Base-by-base conservation (phyloP, 2,888 invertebrate genomes). In the Drosophila phalerata region DNA sequence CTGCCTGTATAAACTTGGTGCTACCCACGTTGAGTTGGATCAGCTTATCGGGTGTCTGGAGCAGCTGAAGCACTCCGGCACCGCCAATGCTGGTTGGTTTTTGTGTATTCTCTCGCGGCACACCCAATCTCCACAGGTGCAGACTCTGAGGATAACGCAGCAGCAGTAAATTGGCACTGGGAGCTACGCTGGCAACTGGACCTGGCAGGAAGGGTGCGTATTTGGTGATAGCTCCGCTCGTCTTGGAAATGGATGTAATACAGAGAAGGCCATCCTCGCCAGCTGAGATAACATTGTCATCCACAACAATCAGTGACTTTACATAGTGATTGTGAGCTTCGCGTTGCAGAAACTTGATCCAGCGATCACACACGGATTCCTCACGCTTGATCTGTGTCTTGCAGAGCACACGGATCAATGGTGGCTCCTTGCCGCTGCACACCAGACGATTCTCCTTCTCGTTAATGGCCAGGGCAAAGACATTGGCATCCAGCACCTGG, bases 271-370 rank as follows among this genome's bases (percentile, higher is more conserved):
- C 96, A 92, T 97, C 97, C 38, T 96, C 93, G 17, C 97, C 98
- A 67, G 96, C 97, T 0, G 98, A 97, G 81, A 96, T 94, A 17
- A 98, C 93, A 87, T 94, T 94, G 28, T 79, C 81, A 10, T 94
- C 94, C 53, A 94, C 93, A 40, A 96, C 93, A 2, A 94, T 93
- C 55, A 98, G 92, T 0, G 95, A 94, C 83, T 96, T 94, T 0
- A 98, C 97, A 93, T 98, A 98, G 91, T 98, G 97, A 51, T 96
- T 95, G 91, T 98, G 98, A 53, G 97, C 95, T 85, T 94, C 94
- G 67, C 97, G 94, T 77, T 97, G 96, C 8, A 96, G 94, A 80
- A 96, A 96, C 89, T 96, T 96, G 0, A 98, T 96, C 98, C 98
- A 98, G n/a, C 94, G 93, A 28, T 93, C 90, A 28, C 92, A 92